Base-by-base conservation (phyloP, 2,888 invertebrate genomes). In the Disparrhopalites patrizii region DNA sequence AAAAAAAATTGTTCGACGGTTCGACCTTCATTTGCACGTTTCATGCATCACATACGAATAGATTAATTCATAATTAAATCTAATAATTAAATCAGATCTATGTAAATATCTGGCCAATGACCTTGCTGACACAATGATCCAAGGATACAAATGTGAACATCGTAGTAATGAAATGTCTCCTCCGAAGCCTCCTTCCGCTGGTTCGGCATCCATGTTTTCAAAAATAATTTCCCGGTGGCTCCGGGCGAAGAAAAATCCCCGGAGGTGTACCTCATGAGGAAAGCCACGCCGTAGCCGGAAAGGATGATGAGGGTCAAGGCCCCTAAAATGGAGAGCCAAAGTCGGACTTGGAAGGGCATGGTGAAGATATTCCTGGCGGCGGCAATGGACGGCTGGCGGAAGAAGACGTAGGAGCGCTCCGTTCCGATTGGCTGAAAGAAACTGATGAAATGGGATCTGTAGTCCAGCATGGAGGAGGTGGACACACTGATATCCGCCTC, bases 91-190 rank as follows among this genome's bases (percentile, higher is more conserved):
- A 23, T n/a, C 38, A 36, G 10, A 10, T 36, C 38, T n/a, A 36
- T n/a, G 23, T 36, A 7, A 57, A 10, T 18, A n/a, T 13, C 20
- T 54, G 18, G 1, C n/a, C n/a, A 40, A 50, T 31, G 13, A 64
- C 64, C 64, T 64, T 64, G 64, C 25, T 64, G 64, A 33, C 64
- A 64, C 2, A 40, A 28, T 20, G 47, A 47, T 1, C 47, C 64
- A 27, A 64, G 23, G 15, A 50, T n/a, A 56, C 64, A 64, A 33
- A 64, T 31, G 25, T 33, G 38, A 2, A 28, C 50, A 52, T 61
- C 61, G 1, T 15, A 4, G 15, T 27, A 36, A 3, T 36, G 33
- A 33, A 61, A 56, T 3, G 23, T n/a, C 23, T 56, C 56, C 18
- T 27, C n/a, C n/a, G n/a, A n/a, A n/a, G n/a, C n/a, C n/a, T n/a